Percentiles rank a stretch among this genome's conserved stretches.
Evolutionary conservation across 1,140 invertebrate genomes (phyloP).

Genomic region (Anthonomus grandis): DNA sequence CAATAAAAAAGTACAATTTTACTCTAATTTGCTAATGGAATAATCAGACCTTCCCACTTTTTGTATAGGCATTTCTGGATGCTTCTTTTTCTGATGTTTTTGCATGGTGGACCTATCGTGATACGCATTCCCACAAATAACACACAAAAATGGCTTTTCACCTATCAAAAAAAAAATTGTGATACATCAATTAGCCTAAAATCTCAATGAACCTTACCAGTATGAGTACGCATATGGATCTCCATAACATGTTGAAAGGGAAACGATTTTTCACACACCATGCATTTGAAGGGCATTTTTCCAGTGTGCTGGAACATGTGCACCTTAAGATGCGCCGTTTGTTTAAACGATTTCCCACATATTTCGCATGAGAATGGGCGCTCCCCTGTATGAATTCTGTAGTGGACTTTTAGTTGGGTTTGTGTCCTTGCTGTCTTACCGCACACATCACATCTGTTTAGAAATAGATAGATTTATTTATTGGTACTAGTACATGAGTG

Average conservation of each 20-base stretch:
- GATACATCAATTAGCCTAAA: neutral
- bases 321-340: constrained; percentile 47
- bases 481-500: no score
- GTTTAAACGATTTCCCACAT: constrained; percentile 67
- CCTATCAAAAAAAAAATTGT: constrained; percentile 6
- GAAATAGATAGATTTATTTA: no score
- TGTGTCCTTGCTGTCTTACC: constrained; percentile 16
- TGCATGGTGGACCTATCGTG: constrained; percentile 21
- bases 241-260: constrained; percentile 20
- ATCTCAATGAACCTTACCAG: constrained; percentile 4
- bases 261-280: constrained; percentile 20
- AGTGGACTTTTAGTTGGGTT: constrained; percentile 19
- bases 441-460: constrained; percentile 22
- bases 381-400: constrained; percentile 63
- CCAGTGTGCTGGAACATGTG: constrained; percentile 29
- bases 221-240: constrained; percentile 22
- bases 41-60: constrained; percentile 8
- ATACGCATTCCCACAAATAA: constrained; percentile 17
- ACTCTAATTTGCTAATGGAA: constrained; percentile 14
- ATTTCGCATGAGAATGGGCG: constrained; percentile 71
- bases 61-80: constrained; percentile 21
- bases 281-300: constrained; percentile 24
- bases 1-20: no score
- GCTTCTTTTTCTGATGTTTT: constrained; percentile 26
- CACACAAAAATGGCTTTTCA: constrained; percentile 22